Base-by-base conservation (phyloP, 2,888 invertebrate genomes). In the Myopa testacea region DNA sequence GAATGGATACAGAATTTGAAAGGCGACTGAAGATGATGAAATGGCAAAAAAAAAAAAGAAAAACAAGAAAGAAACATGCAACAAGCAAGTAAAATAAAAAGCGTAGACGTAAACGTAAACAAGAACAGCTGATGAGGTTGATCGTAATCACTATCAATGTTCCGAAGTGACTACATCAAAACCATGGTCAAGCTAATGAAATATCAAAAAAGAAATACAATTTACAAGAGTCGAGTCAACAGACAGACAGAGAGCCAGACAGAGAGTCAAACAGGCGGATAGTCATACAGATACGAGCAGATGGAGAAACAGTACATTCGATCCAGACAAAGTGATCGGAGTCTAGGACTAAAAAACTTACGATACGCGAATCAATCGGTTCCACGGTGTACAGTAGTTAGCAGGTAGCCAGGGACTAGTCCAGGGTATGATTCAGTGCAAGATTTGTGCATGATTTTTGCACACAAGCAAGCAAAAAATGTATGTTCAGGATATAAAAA, bases 151-250 rank as follows among this genome's bases (percentile, higher is more conserved):
- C 45, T 10, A 45, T 45, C 45, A 45, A 8, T 1, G 45, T 45
- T 55, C 26, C 5, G 12, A 34, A 71, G 6, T 71, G 3, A 26
- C 12, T 19, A 34, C 16, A 60, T 38, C 52, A 19, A 34, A 71
- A 55, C 50, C 16, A 52, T 26, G n/a, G 19, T 26, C 8, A 38
- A 7, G 50, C 50, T 52, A 52, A n/a, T 1, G 16, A 78, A 45
- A 78, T 37, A 65, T 10, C 50, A 14, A 26, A 26, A 26, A 26
- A n/a, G 34, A 10, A 62, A 63, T 62, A 12, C 52, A 55, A 65
- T 16, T 78, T 77, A 78, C 52, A 68, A 68, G 68, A 69, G 37
- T 58, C 65, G 75, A 69, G 69, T 40, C 74, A 71, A 55, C 4
- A 63, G 45, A 68, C 50, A 12, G 67, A 4, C 34, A 19, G 26